A percentile compares a stretch with the other conserved stretches of the same genome.
These are phyloP conservation scores for Erebia ligea DNA, from an alignment of 2,888 invertebrate genomes.

Conservation along the genomic window DNA sequence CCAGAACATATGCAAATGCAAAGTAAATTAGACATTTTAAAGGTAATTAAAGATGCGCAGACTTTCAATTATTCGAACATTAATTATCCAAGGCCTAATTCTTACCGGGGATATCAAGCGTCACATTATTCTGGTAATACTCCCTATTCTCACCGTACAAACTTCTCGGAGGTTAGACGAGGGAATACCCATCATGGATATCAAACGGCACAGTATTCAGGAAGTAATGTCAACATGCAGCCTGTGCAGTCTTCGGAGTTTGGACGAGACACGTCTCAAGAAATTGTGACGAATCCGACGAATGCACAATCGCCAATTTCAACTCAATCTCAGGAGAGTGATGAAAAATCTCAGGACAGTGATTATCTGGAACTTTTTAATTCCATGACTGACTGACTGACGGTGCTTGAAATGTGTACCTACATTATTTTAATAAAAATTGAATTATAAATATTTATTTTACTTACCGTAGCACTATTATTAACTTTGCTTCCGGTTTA, in stretches of 20 bases:
- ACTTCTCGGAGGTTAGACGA: too few species aligned
- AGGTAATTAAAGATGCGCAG: neutral
- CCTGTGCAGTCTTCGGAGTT: too few species aligned
- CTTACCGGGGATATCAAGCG: neutral
- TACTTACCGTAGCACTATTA: neutral
- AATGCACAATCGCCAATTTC: neutral
- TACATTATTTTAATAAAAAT: neutral
- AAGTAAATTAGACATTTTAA: neutral
- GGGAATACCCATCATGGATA: neutral
- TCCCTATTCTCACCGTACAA: too few species aligned
- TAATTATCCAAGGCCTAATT: neutral
- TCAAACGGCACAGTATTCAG: neutral
- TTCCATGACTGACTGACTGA: neutral
- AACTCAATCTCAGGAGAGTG: neutral
- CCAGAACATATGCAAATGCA: neutral
- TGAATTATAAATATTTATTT: neutral
- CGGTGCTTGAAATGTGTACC: neutral
- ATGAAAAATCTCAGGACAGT: neutral
- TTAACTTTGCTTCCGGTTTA: constrained; percentile 23
- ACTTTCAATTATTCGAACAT: neutral
- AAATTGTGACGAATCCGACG: neutral
- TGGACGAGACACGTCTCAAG: too few species aligned
- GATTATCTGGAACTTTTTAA: neutral
- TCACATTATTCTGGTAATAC: too few species aligned
- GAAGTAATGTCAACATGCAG: neutral